phyloP scores from a whole-genome alignment of 2,113 vertebrate genomes.

The Martes martes region DNA sequence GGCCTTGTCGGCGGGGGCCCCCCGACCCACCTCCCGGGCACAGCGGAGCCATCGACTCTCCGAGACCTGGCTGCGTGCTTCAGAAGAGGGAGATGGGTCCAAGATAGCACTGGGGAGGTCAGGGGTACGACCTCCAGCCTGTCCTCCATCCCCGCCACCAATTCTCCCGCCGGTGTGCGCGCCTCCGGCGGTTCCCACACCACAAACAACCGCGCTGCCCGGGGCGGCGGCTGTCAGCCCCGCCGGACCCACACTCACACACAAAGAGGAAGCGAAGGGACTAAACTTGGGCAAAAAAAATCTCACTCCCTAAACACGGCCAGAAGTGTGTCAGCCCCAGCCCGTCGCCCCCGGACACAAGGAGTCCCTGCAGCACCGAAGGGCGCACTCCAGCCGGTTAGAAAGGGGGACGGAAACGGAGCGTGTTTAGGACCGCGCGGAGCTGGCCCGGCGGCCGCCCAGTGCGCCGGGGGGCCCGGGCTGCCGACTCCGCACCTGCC shows the following conservation, averaged over 20 bases:
- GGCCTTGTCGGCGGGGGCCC: neutral
- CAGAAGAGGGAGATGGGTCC: neutral
- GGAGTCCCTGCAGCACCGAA: constrained; percentile 18
- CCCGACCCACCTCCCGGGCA: constrained; percentile 35
- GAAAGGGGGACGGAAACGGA: neutral
- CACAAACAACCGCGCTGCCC: neutral
- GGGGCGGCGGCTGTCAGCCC: constrained; percentile 27
- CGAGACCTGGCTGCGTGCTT: neutral
- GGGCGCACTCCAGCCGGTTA: neutral
- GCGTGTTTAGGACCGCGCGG: constrained; percentile 72
- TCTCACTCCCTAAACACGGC: neutral
- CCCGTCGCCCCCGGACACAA: neutral
- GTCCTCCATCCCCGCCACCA: neutral
- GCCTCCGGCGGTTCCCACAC: constrained; percentile 35
- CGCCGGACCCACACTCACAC: neutral
- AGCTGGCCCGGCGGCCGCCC: neutral
- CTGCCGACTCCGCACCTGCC: constrained; percentile 61
- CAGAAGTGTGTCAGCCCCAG: neutral
- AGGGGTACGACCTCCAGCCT: neutral
- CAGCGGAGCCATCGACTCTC: neutral
- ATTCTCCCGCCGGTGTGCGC: neutral
- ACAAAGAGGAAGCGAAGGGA: constrained; percentile 47
- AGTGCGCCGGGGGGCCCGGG: neutral
- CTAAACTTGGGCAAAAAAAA: neutral
- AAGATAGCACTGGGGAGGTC: neutral